Evolutionary conservation across 1,140 invertebrate genomes (phyloP), one percentile per base, ranked within the genome.

Genomic region (Cydia amplana): DNA sequence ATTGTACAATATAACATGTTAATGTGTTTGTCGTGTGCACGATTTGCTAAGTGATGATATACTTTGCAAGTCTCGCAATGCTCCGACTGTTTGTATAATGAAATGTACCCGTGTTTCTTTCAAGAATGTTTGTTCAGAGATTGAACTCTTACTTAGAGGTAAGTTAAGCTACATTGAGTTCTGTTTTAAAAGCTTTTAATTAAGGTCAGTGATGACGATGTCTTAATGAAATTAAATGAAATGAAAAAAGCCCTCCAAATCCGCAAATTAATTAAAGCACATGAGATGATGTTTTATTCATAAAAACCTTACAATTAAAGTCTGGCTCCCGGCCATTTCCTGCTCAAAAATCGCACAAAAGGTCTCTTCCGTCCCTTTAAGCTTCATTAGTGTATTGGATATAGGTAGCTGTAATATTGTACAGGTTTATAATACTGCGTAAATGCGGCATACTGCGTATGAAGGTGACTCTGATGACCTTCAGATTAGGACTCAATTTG

Each of bases 1-100:
- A 4, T 55, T 4, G 28, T 16, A 51, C 49, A 51, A 51, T 18
- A 51, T 51, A 51, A 51, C 55, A 60, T 60, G 16, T 60, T 60
- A 10, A 60, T 60, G 20, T 60, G 10, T 12, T 60, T 23, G 55
- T 60, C 55, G 55, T 60, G 55, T 0, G 55, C 55, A 60, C 55
- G 55, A 20, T 60, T 23, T 12, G 55, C 55, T 60, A 60, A 60
- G 55, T 60, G 55, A 55, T 55, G 51, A 23, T n/a, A 51, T 51
- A 51, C 49, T 46, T 46, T 60, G 20, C 1, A 20, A 60, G 55
- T 20, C 1, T 20, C 55, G 55, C 7, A 60, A 60, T 60, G 55
- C n/a, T 60, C 6, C n/a, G 16, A 51, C 49, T 28, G 28, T 28
- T 28, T 7, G 18, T 60, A 4, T 23, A 23, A 60, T 60, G 55